Evolutionary conservation across 2,113 vertebrate species (phyloP), one percentile per base, ranked within the genome.

Genomic region (Apaloderma vittatum): DNA sequence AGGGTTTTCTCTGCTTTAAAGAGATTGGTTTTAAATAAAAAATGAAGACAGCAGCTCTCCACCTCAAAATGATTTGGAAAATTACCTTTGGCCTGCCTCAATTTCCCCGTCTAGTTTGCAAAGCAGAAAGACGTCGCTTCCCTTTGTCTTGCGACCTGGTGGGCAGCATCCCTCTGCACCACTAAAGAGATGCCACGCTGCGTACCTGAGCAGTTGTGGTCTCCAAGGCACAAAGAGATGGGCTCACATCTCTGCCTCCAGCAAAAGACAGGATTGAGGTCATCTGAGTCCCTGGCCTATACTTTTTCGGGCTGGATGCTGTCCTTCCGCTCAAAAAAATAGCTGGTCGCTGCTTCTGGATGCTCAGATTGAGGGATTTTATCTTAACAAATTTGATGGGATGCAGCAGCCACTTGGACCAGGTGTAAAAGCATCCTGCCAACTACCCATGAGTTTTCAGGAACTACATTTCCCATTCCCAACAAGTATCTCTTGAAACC

Each of bases 21-120:
- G 70, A 87, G 36, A 93, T 59, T 89, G 57, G 11, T 54, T 90
- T 96, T 94, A 96, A 97, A 94, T 89, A 92, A 96, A 94, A 82
- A 96, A 95, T 79, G 70, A 97, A 34, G n/a, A 46, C 17, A 72
- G 46, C 3, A 63, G 58, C 12, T 76, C 93, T 76, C 59, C 57
- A 27, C 52, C 57, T 83, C 65, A 70, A 72, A 92, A 34, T 1
- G 0, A 49, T 72, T 82, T 76, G 48, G 75, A 82, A 86, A 89
- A 85, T 59, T 74, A 72, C 48, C 9, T 94, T 57, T 58, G 27
- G 32, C 32, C 75, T 63, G 36, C 23, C 52, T 71, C 45, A 83
- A 45, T 67, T 32, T 67, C 22, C 48, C 34, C 9, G 16, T 13
- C 62, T 34, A 3, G 0, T 54, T 54, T 52, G 32, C 1, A 2